Percentiles rank a stretch among this genome's conserved stretches.
Evolutionary conservation across 2,113 vertebrate genomes (phyloP).

Genomic region (Protobothrops mucrosquamatus): DNA sequence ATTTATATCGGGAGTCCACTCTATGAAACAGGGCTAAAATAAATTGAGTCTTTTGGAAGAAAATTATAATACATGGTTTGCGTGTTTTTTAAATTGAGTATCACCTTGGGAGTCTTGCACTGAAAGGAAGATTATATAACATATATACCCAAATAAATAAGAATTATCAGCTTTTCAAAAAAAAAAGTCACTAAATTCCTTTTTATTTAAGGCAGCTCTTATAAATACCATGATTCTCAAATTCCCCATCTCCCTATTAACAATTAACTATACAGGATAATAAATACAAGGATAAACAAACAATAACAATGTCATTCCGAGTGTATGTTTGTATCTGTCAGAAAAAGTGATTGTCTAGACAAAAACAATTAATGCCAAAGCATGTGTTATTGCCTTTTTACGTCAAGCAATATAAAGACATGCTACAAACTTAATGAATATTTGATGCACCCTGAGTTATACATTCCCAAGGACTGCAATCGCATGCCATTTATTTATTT

Average conservation of each 20-base stretch:
- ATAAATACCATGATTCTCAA: not conserved
- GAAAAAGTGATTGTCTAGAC: not conserved
- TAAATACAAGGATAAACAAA: conserved; percentile 14
- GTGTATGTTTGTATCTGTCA: not conserved
- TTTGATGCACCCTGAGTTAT: too few relatives aligned
- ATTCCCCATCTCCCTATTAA: not conserved
- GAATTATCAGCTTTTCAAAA: not conserved
- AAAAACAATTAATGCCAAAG: not conserved
- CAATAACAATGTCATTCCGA: not conserved
- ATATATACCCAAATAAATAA: not conserved
- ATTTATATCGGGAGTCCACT: not conserved
- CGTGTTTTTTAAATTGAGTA: not conserved
- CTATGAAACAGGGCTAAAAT: not conserved
- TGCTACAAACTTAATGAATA: not conserved
- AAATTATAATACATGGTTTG: conserved; percentile 15
- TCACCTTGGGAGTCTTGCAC: not conserved
- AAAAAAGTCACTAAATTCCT: not conserved
- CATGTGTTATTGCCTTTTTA: not conserved
- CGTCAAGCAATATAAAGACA: not conserved
- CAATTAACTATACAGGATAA: conserved; percentile 6
- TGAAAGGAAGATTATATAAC: not conserved
- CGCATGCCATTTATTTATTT: not conserved
- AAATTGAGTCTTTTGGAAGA: conserved; percentile 33
- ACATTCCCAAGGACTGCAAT: not conserved
- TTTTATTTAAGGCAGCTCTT: not conserved